Percentiles rank a stretch among this genome's conserved stretches.
Conservation (phyloP, 2,797 vertebrate species). For the Silurus lanzhouensis region DNA sequence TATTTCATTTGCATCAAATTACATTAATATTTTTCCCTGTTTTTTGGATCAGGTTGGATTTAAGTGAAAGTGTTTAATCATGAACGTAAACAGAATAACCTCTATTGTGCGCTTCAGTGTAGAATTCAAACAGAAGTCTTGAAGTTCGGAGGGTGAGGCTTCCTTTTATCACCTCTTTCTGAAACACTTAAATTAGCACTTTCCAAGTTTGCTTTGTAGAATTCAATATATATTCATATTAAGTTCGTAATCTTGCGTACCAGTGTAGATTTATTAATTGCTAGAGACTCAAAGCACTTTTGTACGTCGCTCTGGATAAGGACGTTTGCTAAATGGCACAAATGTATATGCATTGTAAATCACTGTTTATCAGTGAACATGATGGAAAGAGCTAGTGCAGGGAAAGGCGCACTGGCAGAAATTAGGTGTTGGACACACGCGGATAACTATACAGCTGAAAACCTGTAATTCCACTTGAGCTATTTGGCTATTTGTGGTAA, state of each 20-base stretch:
- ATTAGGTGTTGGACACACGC: neutral
- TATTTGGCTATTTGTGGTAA: slow-evolving; percentile 26
- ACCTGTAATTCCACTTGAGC: slow-evolving; percentile 22
- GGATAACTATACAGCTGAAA: neutral
- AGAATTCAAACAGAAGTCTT: neutral
- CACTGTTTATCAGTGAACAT: neutral
- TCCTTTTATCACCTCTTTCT: no score
- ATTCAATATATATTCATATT: no score
- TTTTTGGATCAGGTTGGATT: neutral
- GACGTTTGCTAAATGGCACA: no score
- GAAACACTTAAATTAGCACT: no score
- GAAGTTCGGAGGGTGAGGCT: neutral
- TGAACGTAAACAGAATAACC: no score
- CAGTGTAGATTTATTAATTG: no score
- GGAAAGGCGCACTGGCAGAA: neutral
- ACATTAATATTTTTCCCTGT: neutral
- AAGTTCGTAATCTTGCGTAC: no score
- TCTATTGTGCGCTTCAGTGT: neutral
- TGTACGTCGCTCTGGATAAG: no score
- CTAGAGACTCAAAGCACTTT: no score
- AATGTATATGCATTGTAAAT: no score
- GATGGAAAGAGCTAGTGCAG: neutral
- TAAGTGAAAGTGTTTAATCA: neutral
- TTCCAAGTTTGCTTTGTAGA: no score
- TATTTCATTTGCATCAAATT: neutral